Percentiles rank a stretch among this genome's conserved stretches.
Evolutionary conservation across 2,113 vertebrate genomes (phyloP).

Genomic region (Mormyrus lacerda): DNA sequence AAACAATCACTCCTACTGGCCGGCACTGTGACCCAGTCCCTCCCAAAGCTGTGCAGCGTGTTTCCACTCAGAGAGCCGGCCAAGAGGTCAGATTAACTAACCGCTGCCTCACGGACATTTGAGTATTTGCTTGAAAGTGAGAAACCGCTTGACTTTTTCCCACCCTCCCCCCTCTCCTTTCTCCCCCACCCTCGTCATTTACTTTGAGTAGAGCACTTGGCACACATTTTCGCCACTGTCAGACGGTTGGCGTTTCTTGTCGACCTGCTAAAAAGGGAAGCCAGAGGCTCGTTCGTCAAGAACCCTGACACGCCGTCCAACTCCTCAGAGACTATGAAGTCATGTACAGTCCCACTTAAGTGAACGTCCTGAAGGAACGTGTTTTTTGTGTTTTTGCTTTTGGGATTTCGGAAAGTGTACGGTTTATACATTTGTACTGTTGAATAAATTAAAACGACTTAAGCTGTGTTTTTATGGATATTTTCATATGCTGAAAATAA

Average conservation of each 20-base stretch:
- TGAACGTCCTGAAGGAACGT: slow-evolving; percentile 55
- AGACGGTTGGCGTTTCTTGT: slow-evolving; percentile 25
- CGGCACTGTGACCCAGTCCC: slow-evolving; percentile 48
- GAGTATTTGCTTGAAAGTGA: slow-evolving; percentile 46
- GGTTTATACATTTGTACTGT: slow-evolving; percentile 75
- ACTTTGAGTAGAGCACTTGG: slow-evolving; percentile 19
- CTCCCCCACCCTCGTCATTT: slow-evolving; percentile 27
- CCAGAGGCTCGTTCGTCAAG: slow-evolving; percentile 34
- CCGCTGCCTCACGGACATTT: slow-evolving; percentile 70
- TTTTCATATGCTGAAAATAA: slow-evolving; percentile 90
- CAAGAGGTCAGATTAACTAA: slow-evolving; percentile 50
- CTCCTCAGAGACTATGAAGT: slow-evolving; percentile 54
- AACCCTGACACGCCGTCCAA: neutral
- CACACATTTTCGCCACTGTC: slow-evolving; percentile 20
- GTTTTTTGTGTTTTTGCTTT: slow-evolving; percentile 50
- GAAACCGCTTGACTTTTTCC: slow-evolving; percentile 22
- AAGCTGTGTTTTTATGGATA: slow-evolving; percentile 92
- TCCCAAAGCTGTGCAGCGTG: neutral
- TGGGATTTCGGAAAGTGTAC: slow-evolving; percentile 63
- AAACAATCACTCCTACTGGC: slow-evolving; percentile 63
- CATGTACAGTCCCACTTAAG: slow-evolving; percentile 65
- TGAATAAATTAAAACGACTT: slow-evolving; percentile 86
- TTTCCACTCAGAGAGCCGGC: slow-evolving; percentile 49
- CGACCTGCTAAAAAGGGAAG: slow-evolving; percentile 47
- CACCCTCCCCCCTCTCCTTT: slow-evolving; percentile 4